A percentile compares a stretch with the other conserved stretches of the same genome.
Evolutionary conservation across 2,888 invertebrate species (phyloP).

Genomic region (Drosophila tanythrix): DNA sequence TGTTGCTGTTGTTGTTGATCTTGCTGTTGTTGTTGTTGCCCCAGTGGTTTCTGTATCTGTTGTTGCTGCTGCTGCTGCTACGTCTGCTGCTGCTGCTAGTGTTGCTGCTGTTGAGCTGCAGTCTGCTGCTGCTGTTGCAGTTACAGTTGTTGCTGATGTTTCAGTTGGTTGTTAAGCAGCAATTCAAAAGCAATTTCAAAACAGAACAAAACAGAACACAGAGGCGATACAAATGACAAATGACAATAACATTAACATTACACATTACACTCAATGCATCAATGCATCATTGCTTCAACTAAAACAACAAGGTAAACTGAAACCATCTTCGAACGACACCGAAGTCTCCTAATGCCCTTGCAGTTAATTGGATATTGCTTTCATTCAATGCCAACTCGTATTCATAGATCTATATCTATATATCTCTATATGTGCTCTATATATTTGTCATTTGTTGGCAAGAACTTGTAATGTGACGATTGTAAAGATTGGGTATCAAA

Average conservation of each 20-base stretch:
- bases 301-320: conserved; percentile 49
- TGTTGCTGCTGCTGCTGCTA: conserved; percentile 63
- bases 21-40: conserved; percentile 60
- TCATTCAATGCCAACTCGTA: not conserved
- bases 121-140: conserved; percentile 53
- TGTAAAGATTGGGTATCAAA: not conserved
- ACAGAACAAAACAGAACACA: conserved; percentile 76
- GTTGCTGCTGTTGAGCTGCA: conserved; percentile 43
- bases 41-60: conserved; percentile 73
- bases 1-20: conserved; percentile 69
- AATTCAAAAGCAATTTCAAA: conserved; percentile 67
- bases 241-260: conserved; percentile 63
- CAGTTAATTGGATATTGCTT: conserved; percentile 24
- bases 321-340: conserved; percentile 42
- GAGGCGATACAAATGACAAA: conserved; percentile 73
- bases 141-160: conserved; percentile 56
- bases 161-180: conserved; percentile 64
- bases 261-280: conserved; percentile 35
- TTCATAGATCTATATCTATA: not conserved
- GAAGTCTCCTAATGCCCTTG: conserved; percentile 36
- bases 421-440: not conserved
- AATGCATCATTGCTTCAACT: conserved; percentile 25
- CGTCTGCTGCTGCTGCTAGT: conserved; percentile 42
- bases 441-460: not conserved
- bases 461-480: not conserved